phyloP scores from a whole-genome alignment of 1,140 invertebrate species.

The Trachymyrmex cornetzi region DNA sequence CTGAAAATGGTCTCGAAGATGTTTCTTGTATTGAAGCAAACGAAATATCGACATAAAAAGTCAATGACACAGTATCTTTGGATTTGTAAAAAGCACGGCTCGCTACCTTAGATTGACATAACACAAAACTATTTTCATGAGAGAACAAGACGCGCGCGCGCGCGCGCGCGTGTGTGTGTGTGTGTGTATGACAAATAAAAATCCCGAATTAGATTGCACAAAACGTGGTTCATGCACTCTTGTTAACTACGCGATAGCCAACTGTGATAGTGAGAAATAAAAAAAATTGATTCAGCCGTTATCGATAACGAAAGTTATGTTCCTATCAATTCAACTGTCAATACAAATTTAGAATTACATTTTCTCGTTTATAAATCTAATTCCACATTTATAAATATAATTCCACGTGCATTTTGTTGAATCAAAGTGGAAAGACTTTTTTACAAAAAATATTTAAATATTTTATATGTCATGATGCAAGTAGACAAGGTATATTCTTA shows the following conservation, averaged over 20 bases:
- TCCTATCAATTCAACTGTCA: constrained; percentile 1
- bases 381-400: background rate
- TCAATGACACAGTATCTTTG: background rate
- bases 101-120: constrained; percentile 58
- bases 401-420: background rate
- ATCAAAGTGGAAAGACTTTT: background rate
- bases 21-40: background rate
- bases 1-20: background rate
- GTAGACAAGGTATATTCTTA: too few species aligned
- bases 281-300: constrained; percentile 36
- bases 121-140: constrained; percentile 49
- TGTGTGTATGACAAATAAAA: constrained; percentile 56
- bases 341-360: constrained; percentile 9
- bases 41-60: background rate
- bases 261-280: constrained; percentile 18
- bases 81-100: background rate
- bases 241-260: constrained; percentile 20
- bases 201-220: constrained; percentile 12
- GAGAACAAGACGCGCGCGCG: background rate
- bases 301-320: constrained; percentile 15
- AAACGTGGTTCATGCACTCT: background rate
- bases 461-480: background rate
- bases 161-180: too few species aligned
- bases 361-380: background rate
- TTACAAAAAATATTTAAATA: background rate